These are phyloP conservation scores for Mamestra configurata DNA, from an alignment of 1,140 invertebrate species.

Conservation along the genomic window DNA sequence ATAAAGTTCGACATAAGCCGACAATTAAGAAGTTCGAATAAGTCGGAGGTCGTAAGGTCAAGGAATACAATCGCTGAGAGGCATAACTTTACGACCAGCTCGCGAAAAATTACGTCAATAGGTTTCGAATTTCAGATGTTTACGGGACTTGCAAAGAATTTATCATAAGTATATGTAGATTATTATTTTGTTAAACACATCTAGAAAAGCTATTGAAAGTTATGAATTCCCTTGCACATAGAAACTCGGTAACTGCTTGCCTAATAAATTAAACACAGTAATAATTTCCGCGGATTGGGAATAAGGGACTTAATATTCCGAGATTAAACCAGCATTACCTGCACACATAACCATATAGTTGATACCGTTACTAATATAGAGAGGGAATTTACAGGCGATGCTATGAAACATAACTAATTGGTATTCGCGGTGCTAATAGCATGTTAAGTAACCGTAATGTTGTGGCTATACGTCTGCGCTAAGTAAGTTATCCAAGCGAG, in stretches of 20 bases:
- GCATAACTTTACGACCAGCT: background rate
- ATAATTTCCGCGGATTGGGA: slow-evolving; percentile 16
- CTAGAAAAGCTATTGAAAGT: background rate
- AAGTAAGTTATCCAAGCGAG: slow-evolving; percentile 7
- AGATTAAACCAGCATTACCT: background rate
- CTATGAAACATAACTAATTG: slow-evolving; percentile 3
- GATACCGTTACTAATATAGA: background rate
- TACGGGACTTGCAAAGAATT: background rate
- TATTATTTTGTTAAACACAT: background rate
- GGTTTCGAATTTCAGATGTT: background rate
- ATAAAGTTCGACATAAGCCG: slow-evolving; percentile 26
- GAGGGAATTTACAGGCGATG: background rate
- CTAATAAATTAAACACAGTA: slow-evolving; percentile 15
- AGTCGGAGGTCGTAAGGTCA: slow-evolving; percentile 16
- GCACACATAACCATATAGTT: background rate
- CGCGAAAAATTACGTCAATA: background rate
- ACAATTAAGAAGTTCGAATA: slow-evolving; percentile 36
- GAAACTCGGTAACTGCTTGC: background rate
- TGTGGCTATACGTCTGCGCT: background rate
- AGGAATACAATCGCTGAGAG: slow-evolving; percentile 13
- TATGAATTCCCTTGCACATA: background rate
- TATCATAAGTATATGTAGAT: no score
- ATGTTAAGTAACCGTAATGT: slow-evolving; percentile 5
- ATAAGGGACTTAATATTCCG: slow-evolving; percentile 17
- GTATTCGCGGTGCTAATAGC: background rate